Base-by-base conservation (phyloP, 2,888 invertebrate genomes). In the Hydrotaea cyrtoneurina region DNA sequence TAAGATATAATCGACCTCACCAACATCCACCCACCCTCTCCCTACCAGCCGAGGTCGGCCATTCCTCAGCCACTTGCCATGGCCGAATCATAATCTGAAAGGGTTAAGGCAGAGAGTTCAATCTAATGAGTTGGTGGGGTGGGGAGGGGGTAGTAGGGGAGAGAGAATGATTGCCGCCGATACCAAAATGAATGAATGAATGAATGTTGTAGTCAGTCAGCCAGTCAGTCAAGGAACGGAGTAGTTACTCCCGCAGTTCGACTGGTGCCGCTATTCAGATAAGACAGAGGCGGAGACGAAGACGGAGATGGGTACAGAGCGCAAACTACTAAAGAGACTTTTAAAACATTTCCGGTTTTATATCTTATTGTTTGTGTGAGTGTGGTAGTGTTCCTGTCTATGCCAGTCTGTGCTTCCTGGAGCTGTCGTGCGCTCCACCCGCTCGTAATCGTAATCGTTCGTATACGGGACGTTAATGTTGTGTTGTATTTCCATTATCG, bases 261-360 rank as follows among this genome's bases (percentile, higher is more conserved):
- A 64, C 73, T n/a, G n/a, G n/a, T n/a, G n/a, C n/a, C 53, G 59
- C 66, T 36, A n/a, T 46, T 31, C 3, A 72, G 57, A 72, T 39
- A 43, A 74, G 80, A 71, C 79, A 77, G 53, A 57, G 72, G 69
- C 62, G 69, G 76, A 8, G 19, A 59, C 80, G 74, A 53, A 79
- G 69, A 64, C 43, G 10, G n/a, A 59, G 36, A 55, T 19, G 31
- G 55, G 55, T 11, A 23, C 53, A 74, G 50, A 66, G 64, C 31
- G 39, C 31, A 39, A 59, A 74, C 43, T 23, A 43, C 57, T 39
- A 69, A 66, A 82, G 73, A 74, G 79, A 39, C 43, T 82, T 82
- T 85, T 74, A 85, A 82, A 80, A 79, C 85, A 85, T 85, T 85
- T 85, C 85, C 82, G 82, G 74, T 82, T 85, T 74, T 77, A 85